Evolutionary conservation across 1,140 invertebrate genomes (phyloP), one percentile per base, ranked within the genome.

Genomic region (Holotrichia oblita): DNA sequence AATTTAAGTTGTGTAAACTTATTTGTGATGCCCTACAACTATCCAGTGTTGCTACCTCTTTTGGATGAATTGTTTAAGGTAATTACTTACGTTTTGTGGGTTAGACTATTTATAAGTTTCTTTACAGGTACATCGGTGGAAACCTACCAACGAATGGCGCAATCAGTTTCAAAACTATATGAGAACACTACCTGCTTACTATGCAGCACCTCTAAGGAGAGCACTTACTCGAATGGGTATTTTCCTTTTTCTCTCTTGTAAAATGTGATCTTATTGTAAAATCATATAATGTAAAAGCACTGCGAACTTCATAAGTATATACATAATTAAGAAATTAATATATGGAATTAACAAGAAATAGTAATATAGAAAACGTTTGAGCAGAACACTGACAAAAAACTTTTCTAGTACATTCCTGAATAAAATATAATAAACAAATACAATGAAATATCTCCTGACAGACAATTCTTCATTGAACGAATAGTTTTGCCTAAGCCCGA

Each of bases 1-100:
- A 98, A 96, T 85, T 89, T 99, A 64, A 94, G 92, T 0, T 97
- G 95, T 86, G 98, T 99, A 8, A 99, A 99, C 89, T 88, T 99
- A 64, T 98, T 99, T 88, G 97, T 99, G 0, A 94, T 99, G 91
- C 98, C 98, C 41, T 99, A 99, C 87, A 99, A 99, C 88, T 99
- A 99, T 89, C 98, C 98, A 9, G 94, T 97, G 6, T 88, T 99
- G 10, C 87, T 99, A 81, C 96, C 97, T 9, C 88, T 99, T 6
- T 87, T 99, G 9, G 97, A 99, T 86, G 97, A 99, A 84, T 87
- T 99, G 9, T 96, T 98, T 85, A 93, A 93, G 86, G 85, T 86
- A 22, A 74, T 14, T 41, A 12, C 22, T 40, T 73, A 73, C 10
- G 9, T 73, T 78, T 55, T 42, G 9, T 42, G 10, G 10, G 14